Evolutionary conservation across 2,888 invertebrate species (phyloP).

Genomic region (Habrosyne pyritoides): DNA sequence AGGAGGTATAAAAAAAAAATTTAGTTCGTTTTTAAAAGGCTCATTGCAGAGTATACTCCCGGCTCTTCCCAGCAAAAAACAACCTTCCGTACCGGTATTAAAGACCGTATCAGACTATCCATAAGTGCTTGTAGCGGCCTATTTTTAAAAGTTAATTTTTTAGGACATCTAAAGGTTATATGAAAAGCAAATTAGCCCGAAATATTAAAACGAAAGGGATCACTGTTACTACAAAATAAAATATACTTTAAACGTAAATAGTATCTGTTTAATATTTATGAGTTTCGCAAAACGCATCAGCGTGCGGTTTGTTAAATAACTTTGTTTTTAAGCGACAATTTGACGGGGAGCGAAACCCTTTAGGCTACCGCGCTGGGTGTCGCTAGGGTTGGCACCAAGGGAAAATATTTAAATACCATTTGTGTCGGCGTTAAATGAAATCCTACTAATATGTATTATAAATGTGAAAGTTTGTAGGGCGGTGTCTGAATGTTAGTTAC

Average conservation of each 20-base stretch:
- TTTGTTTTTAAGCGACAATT: conserved; percentile 82
- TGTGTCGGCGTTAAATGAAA: not conserved
- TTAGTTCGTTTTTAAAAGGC: too few relatives aligned
- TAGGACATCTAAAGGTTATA: too few relatives aligned
- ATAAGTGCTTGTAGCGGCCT: too few relatives aligned
- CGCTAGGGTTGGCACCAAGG: conserved; percentile 56
- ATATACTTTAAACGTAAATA: conserved; percentile 12
- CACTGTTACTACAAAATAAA: conserved; percentile 13
- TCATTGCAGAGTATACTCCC: too few relatives aligned
- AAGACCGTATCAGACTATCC: too few relatives aligned
- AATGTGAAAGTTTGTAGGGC: too few relatives aligned
- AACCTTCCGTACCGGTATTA: too few relatives aligned
- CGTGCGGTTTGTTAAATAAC: conserved; percentile 80
- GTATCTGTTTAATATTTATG: conserved; percentile 75
- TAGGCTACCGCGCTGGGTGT: conserved; percentile 64
- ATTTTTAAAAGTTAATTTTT: not conserved
- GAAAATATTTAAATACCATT: not conserved
- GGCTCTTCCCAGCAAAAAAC: too few relatives aligned
- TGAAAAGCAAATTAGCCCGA: not conserved
- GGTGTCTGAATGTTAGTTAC: too few relatives aligned
- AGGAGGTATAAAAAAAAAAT: too few relatives aligned
- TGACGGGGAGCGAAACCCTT: conserved; percentile 70
- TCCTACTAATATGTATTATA: too few relatives aligned
- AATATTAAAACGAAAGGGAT: not conserved
- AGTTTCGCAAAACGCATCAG: conserved; percentile 78